phyloP scores from a whole-genome alignment of 2,888 invertebrate species.

The Parnassius mnemosyne region DNA sequence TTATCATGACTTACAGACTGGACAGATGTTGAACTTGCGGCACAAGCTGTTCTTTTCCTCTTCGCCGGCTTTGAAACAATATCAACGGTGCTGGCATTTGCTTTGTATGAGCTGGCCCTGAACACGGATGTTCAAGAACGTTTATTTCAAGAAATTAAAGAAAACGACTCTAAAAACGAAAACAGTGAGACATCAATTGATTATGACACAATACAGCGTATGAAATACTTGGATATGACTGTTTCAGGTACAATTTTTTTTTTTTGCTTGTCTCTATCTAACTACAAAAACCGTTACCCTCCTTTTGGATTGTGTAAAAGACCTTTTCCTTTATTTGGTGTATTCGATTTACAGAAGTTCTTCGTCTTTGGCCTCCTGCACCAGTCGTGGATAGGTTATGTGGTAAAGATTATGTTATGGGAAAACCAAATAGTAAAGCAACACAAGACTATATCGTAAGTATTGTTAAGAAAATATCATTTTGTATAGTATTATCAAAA shows the following conservation, averaged over 20 bases:
- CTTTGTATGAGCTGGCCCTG: slow-evolving; percentile 79
- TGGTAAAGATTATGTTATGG: slow-evolving; percentile 69
- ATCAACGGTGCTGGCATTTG: slow-evolving; percentile 68
- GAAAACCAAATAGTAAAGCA: slow-evolving; percentile 47
- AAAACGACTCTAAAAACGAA: slow-evolving; percentile 55
- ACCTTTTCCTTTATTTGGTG: slow-evolving; percentile 1
- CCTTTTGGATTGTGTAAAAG: background rate
- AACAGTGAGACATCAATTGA: slow-evolving; percentile 58
- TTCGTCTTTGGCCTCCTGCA: slow-evolving; percentile 72
- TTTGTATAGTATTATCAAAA: too few relatives aligned
- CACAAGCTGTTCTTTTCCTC: slow-evolving; percentile 77
- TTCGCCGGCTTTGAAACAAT: slow-evolving; percentile 79
- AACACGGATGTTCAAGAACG: slow-evolving; percentile 80
- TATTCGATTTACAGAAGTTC: slow-evolving; percentile 47
- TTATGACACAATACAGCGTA: slow-evolving; percentile 73
- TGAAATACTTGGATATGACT: slow-evolving; percentile 83
- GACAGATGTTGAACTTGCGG: slow-evolving; percentile 62
- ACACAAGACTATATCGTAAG: slow-evolving; percentile 55
- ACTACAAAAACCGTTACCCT: background rate
- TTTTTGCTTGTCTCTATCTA: background rate
- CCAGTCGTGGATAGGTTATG: slow-evolving; percentile 67
- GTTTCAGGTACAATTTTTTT: slow-evolving; percentile 62
- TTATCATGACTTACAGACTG: slow-evolving; percentile 43
- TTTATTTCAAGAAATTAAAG: slow-evolving; percentile 76
- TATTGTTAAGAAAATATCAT: background rate